Base-by-base conservation (phyloP, 2,113 vertebrate genomes). In the Apaloderma vittatum region DNA sequence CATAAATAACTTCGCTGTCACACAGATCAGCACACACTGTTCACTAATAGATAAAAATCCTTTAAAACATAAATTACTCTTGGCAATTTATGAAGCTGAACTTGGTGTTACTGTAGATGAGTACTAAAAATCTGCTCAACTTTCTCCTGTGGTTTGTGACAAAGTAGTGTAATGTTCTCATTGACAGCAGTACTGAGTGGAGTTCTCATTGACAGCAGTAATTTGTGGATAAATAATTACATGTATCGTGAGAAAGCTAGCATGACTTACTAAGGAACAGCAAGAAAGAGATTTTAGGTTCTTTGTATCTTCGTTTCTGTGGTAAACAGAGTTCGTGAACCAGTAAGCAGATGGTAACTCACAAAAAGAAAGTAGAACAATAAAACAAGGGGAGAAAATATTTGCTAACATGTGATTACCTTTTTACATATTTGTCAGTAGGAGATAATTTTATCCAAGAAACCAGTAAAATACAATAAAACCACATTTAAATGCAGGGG, bases 401-500 rank as follows among this genome's bases (percentile, higher is more conserved):
- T 30, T 72, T 68, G 30, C 26, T 59, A 63, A 34, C 6, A 6
- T 4, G 3, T 9, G 5, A 66, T 78, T 30, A 14, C 16, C 11
- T 46, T 54, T 48, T 54, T 48, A 43, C 7, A 0, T 54, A 75
- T n/a, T 37, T 66, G n/a, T 37, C 13, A 7, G 20, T 15, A 70
- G 19, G 29, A 88, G 49, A 34, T 61, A 9, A n/a, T 66, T 81
- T 52, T 71, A 54, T 13, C 40, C 14, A 66, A 85, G 46, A 66
- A 80, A 75, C 8, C 24, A 54, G 2, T 43, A 48, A 48, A 26
- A 11, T 73, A 5, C 5, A 46, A 70, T 45, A 79, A 63, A 65
- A 27, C 8, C 1, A 1, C 16, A 18, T 65, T 59, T 52, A 81
- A 52, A 36, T 0, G 0, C 10, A 20, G 15, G 14, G 26, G 1